Conservation (phyloP, 2,113 vertebrate species). For the Alligator sinensis region DNA sequence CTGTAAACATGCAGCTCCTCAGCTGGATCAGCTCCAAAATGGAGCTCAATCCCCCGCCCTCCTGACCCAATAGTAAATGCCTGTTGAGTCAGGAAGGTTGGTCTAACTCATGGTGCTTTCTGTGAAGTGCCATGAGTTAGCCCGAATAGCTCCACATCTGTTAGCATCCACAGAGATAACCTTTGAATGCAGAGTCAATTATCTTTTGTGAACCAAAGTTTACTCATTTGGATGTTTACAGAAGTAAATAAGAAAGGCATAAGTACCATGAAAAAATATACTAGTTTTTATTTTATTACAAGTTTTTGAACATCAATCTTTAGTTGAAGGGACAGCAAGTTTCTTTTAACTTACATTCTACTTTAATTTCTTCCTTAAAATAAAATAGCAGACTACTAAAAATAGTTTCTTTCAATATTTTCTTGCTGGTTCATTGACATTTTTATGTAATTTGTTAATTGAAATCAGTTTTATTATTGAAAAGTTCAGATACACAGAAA, state of each 20-base stretch:
- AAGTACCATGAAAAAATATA: neutral
- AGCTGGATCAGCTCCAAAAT: too few species aligned
- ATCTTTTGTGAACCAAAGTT: neutral
- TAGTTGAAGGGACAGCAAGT: neutral
- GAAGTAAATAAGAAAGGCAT: fast-evolving
- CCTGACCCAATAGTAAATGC: too few species aligned
- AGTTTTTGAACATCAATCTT: neutral
- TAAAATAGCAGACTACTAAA: neutral
- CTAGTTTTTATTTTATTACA: neutral
- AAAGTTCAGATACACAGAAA: neutral
- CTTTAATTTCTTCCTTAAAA: neutral
- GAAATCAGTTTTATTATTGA: neutral
- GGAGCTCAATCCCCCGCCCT: too few species aligned
- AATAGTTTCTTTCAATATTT: neutral
- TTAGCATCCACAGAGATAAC: neutral
- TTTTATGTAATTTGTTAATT: neutral
- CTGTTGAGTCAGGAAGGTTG: too few species aligned
- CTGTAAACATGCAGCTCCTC: too few species aligned
- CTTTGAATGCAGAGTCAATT: neutral
- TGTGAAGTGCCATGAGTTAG: too few species aligned
- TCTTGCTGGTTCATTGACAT: neutral
- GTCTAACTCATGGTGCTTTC: too few species aligned
- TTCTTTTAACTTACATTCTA: neutral
- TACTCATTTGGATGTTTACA: neutral
- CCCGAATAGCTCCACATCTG: too few species aligned